Evolutionary conservation across 2,797 vertebrate species (phyloP).

Genomic region (Lutjanus argentimaculatus): DNA sequence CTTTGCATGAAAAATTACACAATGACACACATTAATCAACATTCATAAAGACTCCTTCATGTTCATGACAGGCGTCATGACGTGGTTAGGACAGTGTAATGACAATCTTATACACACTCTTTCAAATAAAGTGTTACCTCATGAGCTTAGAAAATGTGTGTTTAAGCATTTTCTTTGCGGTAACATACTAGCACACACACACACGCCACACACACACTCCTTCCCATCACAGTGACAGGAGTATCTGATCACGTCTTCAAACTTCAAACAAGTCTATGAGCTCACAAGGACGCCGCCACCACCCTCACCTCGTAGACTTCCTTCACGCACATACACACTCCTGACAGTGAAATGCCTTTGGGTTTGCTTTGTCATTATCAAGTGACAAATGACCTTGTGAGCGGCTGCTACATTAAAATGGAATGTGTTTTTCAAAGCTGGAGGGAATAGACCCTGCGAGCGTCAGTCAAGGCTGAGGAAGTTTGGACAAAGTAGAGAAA

Average conservation of each 20-base stretch:
- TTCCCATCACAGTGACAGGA: conserved; percentile 4
- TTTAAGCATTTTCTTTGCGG: background rate
- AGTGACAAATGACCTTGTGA: conserved; percentile 80
- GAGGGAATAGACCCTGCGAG: conserved; percentile 58
- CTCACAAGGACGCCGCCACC: conserved; percentile 43
- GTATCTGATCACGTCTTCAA: conserved; percentile 36
- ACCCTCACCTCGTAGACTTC: conserved; percentile 41
- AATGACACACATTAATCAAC: too few species aligned
- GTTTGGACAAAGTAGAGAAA: conserved; percentile 43
- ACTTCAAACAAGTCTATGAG: conserved; percentile 52
- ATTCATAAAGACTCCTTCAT: too few species aligned
- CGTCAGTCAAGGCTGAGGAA: conserved; percentile 69
- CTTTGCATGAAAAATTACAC: too few species aligned
- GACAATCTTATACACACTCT: too few species aligned
- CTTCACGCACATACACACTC: conserved; percentile 32
- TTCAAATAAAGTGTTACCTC: too few species aligned
- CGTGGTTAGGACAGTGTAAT: too few species aligned
- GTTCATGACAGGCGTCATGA: too few species aligned
- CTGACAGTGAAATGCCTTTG: conserved; percentile 63
- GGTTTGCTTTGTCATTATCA: conserved; percentile 79
- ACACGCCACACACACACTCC: background rate
- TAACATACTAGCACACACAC: background rate
- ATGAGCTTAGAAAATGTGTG: conserved; percentile 12
- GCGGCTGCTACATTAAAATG: conserved; percentile 71
- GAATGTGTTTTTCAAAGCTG: conserved; percentile 78